Conservation (phyloP, 2,113 vertebrate genomes). For the Astur gentilis region DNA sequence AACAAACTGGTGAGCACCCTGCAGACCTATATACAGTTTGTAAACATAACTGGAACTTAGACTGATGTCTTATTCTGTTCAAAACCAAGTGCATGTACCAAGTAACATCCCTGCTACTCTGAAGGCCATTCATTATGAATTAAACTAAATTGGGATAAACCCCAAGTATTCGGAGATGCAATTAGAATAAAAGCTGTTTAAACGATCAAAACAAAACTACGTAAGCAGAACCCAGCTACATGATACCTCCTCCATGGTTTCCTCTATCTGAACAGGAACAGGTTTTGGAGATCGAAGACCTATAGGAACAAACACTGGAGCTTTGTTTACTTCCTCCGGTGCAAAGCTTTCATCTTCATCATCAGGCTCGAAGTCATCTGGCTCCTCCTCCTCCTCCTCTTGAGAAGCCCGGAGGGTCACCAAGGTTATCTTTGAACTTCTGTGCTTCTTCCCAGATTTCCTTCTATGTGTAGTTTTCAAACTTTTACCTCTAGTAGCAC, state of each 20-base stretch:
- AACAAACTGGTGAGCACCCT: neutral
- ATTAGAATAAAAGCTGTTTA: neutral
- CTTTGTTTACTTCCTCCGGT: slow-evolving; percentile 79
- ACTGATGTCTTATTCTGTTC: neutral
- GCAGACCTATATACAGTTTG: neutral
- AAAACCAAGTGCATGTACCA: neutral
- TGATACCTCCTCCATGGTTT: slow-evolving; percentile 90
- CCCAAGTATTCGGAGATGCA: neutral
- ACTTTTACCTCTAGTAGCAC: slow-evolving; percentile 45
- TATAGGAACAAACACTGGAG: slow-evolving; percentile 84
- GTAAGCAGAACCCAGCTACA: neutral
- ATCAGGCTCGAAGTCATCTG: slow-evolving; percentile 72
- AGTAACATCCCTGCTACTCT: neutral
- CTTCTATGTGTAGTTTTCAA: slow-evolving; percentile 50
- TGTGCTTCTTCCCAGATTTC: slow-evolving; percentile 55
- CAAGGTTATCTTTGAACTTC: slow-evolving; percentile 73
- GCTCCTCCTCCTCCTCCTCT: slow-evolving; percentile 72
- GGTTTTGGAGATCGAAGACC: slow-evolving; percentile 80
- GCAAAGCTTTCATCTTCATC: slow-evolving; percentile 72
- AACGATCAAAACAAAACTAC: neutral
- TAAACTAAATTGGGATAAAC: neutral
- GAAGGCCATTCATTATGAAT: neutral
- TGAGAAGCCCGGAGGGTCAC: slow-evolving; percentile 83
- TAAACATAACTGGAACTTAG: neutral
- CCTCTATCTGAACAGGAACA: slow-evolving; percentile 80